Evolutionary conservation across 2,113 vertebrate genomes (phyloP).

Genomic region (Rhea pennata): DNA sequence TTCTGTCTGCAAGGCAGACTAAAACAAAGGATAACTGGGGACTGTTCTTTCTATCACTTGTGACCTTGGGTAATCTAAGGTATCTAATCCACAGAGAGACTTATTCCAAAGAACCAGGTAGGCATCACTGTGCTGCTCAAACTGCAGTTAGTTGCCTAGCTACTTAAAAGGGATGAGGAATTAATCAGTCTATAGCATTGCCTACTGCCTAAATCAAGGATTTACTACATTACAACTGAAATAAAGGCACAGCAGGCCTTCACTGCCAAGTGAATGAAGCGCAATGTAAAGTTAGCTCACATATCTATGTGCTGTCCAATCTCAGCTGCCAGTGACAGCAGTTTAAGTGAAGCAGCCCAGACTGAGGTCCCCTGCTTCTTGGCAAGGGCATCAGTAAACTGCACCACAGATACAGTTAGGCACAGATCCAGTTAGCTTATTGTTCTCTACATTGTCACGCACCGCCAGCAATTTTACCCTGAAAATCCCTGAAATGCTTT

Average conservation of each 20-base stretch:
- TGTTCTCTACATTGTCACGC: not conserved
- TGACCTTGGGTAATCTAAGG: not conserved
- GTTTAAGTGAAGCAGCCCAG: not conserved
- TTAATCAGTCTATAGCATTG: not conserved
- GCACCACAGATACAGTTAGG: not conserved
- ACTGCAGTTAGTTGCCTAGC: not conserved
- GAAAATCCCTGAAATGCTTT: not conserved
- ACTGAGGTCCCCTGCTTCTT: not conserved
- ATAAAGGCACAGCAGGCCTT: not conserved
- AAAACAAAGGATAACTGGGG: not conserved
- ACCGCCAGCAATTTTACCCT: not conserved
- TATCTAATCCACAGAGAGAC: not conserved
- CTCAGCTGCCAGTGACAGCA: not conserved
- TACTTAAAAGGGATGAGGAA: not conserved
- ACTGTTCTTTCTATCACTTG: not conserved
- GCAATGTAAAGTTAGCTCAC: not conserved
- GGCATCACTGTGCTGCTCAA: not conserved
- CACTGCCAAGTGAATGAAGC: not conserved
- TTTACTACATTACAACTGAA: not conserved
- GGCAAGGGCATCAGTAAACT: not conserved
- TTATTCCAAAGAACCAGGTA: not conserved
- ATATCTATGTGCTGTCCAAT: not conserved
- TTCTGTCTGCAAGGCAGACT: not conserved
- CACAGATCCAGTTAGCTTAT: not conserved
- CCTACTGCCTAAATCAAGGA: not conserved